Evolutionary conservation across 2,797 vertebrate genomes (phyloP), one percentile per base, ranked within the genome.

Genomic region (Sus cebifrons): DNA sequence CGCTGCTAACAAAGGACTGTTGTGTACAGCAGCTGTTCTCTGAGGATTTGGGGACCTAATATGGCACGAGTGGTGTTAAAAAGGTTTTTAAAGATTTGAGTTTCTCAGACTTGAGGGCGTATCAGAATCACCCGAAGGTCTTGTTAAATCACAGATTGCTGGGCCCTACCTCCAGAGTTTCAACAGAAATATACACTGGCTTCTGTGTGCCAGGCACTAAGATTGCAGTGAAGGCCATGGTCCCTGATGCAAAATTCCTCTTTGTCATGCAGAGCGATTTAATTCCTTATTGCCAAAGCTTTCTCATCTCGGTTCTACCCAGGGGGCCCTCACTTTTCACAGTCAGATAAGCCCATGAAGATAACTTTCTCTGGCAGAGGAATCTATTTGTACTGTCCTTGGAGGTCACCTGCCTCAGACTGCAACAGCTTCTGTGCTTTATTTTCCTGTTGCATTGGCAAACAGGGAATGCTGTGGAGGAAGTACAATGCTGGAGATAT

Each of bases 281-380:
- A 25, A 84, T 52, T 84, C 36, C 27, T 87, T 77, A 29, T 18
- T 79, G 16, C 40, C 62, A 78, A 71, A 54, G 18, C 44, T 49
- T 84, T 90, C 75, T 78, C 17, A 21, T 67, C 60, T 79, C 64
- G 68, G 13, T 56, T 60, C 85, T 83, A n/a, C 40, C 21, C 27
- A 36, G 21, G 81, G n/a, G 27, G 4, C 21, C 12, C 60, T 87
- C 44, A 27, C 23, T 94, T 89, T 71, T 86, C 27, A 64, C 52
- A 86, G 56, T 32, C 49, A 71, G 65, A 54, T 40, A 77, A 73
- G n/a, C 54, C 78, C 25, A 44, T 3, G 23, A 81, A 71, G 67
- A 95, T 49, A 81, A 81, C 25, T 91, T n/a, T 90, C 36, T 77
- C 86, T 32, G 52, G 40, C 27, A 74, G 79, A 93, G n/a, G 32